Conservation (phyloP, 2,113 vertebrate species). For the Gallinago media region DNA sequence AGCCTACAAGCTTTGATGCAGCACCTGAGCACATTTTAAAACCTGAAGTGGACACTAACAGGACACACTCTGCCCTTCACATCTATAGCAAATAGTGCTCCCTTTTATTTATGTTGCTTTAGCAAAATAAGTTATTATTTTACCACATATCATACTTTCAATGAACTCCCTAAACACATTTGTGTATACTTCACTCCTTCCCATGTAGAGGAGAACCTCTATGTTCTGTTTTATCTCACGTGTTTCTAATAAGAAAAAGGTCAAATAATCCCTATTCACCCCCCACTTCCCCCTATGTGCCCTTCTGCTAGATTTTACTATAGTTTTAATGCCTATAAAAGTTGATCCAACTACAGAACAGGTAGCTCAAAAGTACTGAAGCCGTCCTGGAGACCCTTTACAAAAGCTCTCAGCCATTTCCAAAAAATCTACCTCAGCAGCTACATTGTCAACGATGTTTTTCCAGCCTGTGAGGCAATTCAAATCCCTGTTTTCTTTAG, state of each 20-base stretch:
- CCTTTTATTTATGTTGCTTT: background rate
- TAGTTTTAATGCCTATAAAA: background rate
- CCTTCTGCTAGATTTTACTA: background rate
- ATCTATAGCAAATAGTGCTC: background rate
- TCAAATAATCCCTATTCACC: background rate
- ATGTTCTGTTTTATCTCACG: background rate
- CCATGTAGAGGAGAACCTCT: accelerated
- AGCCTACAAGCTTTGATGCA: background rate
- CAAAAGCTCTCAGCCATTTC: background rate
- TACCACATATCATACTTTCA: background rate
- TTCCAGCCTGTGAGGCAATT: background rate
- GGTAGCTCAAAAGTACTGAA: background rate
- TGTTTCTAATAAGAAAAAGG: background rate
- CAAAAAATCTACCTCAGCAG: background rate
- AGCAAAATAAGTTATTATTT: background rate
- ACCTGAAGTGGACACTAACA: background rate
- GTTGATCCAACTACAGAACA: background rate
- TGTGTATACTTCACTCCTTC: background rate
- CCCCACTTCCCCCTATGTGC: background rate
- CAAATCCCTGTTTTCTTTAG: background rate
- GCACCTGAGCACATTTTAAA: background rate
- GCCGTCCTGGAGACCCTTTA: background rate
- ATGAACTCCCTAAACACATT: background rate
- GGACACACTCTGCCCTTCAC: background rate
- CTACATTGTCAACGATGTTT: background rate